Evolutionary conservation across 2,113 vertebrate species (phyloP).

Genomic region (Leucopsar rothschildi): DNA sequence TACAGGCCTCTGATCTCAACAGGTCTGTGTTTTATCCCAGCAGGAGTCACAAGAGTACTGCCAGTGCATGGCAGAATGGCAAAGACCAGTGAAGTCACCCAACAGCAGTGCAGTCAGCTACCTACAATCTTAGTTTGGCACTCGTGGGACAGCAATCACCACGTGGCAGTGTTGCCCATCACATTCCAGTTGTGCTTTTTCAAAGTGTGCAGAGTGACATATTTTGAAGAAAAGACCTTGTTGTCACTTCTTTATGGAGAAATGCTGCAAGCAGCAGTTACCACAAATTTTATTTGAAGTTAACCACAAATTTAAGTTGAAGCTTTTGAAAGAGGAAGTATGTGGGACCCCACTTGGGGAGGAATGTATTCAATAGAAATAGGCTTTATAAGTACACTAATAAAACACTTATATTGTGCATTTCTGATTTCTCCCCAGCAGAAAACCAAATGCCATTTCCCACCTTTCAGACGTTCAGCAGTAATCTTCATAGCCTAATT

Average conservation of each 20-base stretch:
- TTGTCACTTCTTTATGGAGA: background rate
- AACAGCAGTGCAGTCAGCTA: background rate
- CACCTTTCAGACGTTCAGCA: background rate
- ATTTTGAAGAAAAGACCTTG: background rate
- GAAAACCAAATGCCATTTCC: background rate
- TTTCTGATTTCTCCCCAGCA: background rate
- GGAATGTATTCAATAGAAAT: background rate
- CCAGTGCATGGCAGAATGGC: background rate
- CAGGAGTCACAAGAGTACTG: background rate
- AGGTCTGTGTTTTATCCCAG: background rate
- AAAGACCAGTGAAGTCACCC: background rate
- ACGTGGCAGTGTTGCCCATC: background rate
- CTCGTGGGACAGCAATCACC: background rate
- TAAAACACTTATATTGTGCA: background rate
- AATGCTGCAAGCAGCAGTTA: background rate
- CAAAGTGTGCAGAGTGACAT: background rate
- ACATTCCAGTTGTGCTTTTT: background rate
- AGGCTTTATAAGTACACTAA: background rate
- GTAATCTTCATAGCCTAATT: background rate
- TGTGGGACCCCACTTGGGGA: background rate
- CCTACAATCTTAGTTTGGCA: background rate
- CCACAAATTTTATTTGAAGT: background rate
- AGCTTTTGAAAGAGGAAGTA: conserved; percentile 35
- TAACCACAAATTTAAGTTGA: background rate
- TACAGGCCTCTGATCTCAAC: background rate